phyloP scores from a whole-genome alignment of 2,888 invertebrate species.

The Abrostola triplasia region DNA sequence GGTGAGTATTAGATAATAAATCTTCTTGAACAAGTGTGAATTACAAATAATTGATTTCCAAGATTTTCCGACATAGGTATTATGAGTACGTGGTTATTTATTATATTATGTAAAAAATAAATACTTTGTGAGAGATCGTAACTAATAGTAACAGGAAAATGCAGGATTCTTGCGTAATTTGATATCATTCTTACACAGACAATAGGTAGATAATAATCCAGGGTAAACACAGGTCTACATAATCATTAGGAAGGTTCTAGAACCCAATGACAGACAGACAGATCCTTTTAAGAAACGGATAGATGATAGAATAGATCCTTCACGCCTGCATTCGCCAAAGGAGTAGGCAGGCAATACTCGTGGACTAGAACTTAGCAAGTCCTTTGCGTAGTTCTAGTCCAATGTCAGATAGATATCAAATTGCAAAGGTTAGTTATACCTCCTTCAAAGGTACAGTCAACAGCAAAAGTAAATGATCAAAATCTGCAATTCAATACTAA shows the following conservation, averaged over 20 bases:
- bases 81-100: neutral
- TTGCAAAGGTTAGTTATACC: too few species aligned
- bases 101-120: neutral
- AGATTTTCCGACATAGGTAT: neutral
- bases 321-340: too few species aligned
- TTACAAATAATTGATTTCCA: neutral
- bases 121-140: conserved; percentile 15
- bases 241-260: conserved; percentile 13
- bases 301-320: too few species aligned
- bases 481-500: too few species aligned
- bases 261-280: neutral
- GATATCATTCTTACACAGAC: conserved; percentile 11
- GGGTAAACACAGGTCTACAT: neutral
- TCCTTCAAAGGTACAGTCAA: too few species aligned
- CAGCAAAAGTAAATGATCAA: too few species aligned
- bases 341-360: too few species aligned
- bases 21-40: neutral
- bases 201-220: neutral
- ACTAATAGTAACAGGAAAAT: conserved; percentile 20
- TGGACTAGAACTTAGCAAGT: too few species aligned
- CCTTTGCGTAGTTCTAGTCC: too few species aligned
- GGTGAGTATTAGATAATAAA: neutral
- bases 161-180: conserved; percentile 11
- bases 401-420: too few species aligned
- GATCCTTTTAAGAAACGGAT: too few species aligned